phyloP scores from a whole-genome alignment of 2,888 invertebrate genomes.

The Philereme transversata region DNA sequence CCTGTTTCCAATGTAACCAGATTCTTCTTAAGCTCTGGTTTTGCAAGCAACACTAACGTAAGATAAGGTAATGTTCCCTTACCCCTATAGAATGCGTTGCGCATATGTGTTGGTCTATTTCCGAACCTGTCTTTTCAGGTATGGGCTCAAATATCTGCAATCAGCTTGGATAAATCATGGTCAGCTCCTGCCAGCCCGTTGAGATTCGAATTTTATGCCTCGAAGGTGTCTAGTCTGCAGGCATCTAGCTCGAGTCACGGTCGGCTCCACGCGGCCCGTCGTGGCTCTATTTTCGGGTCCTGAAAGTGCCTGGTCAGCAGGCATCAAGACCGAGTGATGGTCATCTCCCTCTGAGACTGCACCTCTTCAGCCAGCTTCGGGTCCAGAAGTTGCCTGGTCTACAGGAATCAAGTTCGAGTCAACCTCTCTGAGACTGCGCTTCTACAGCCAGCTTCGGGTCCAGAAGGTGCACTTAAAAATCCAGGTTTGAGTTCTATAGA shows the following conservation, averaged over 20 bases:
- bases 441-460: neutral
- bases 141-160: neutral
- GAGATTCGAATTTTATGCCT: neutral
- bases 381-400: conserved; percentile 2
- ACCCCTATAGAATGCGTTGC: neutral
- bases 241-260: neutral
- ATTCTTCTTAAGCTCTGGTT: conserved; percentile 1
- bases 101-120: neutral
- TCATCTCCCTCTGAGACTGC: neutral
- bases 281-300: too few relatives aligned
- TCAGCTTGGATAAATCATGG: too few relatives aligned
- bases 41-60: neutral
- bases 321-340: neutral
- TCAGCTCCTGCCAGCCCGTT: too few relatives aligned
- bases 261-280: neutral
- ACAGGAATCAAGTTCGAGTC: neutral
- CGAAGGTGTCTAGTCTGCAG: too few relatives aligned
- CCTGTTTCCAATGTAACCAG: neutral
- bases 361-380: neutral
- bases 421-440: neutral
- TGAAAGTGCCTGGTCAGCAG: neutral
- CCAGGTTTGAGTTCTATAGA: too few relatives aligned
- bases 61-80: neutral
- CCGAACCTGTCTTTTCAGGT: conserved; percentile 10
- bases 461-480: too few relatives aligned